Percentiles rank a stretch among this genome's conserved stretches.
Conservation (phyloP, 2,113 vertebrate genomes). For the Nycticebus coucang region DNA sequence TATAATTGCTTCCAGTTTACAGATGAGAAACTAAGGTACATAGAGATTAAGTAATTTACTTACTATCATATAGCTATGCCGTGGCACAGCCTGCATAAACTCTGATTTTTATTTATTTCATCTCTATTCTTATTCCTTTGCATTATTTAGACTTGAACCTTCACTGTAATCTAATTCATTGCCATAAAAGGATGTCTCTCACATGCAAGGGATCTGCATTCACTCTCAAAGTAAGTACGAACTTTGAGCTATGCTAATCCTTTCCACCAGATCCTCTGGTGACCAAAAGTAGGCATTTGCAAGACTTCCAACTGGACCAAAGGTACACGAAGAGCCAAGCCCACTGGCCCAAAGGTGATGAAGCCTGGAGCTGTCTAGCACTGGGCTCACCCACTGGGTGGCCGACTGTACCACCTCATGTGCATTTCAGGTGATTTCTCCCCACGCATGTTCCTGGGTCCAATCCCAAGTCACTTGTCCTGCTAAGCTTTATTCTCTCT, state of each 20-base stretch:
- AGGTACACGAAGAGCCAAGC: not conserved
- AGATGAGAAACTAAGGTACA: not conserved
- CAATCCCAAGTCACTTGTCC: fast-evolving
- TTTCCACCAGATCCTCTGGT: not conserved
- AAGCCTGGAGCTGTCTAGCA: too few species aligned
- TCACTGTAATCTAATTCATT: not conserved
- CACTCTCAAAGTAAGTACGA: not conserved
- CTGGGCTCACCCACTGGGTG: fast-evolving
- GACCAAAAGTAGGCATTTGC: not conserved
- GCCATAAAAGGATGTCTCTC: not conserved
- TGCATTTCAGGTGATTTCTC: not conserved
- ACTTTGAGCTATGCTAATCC: not conserved
- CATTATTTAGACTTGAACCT: not conserved
- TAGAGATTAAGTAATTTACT: not conserved
- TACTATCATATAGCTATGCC: not conserved
- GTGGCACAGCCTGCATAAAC: not conserved
- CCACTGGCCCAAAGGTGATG: too few species aligned
- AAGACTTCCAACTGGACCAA: not conserved
- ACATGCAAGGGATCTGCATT: not conserved
- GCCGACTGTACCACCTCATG: fast-evolving
- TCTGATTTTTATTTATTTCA: not conserved
- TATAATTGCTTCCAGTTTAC: not conserved
- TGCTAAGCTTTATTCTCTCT: not conserved
- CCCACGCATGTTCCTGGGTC: fast-evolving
- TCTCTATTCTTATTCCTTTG: not conserved